phyloP scores from a whole-genome alignment of 2,888 invertebrate genomes.

The Automeris io region DNA sequence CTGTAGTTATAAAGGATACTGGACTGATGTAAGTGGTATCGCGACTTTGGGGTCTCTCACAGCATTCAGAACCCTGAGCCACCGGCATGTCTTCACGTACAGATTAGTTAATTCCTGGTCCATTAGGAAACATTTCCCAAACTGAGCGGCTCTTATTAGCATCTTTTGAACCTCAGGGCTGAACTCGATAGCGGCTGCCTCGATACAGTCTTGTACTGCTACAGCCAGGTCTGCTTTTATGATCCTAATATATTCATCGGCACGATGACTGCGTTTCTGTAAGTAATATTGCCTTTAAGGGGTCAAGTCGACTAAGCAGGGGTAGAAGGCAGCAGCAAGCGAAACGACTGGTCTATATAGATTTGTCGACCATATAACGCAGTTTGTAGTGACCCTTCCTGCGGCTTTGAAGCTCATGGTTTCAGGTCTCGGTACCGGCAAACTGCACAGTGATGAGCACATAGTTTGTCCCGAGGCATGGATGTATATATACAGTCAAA shows the following conservation, averaged over 20 bases:
- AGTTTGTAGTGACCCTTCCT: no score
- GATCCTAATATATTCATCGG: slow-evolving; percentile 94
- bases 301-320: no score
- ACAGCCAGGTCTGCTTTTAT: slow-evolving; percentile 87
- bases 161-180: slow-evolving; percentile 91
- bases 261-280: slow-evolving; percentile 90
- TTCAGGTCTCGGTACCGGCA: no score
- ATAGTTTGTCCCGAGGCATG: no score
- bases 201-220: slow-evolving; percentile 93
- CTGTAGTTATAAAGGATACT: slow-evolving; percentile 82
- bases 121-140: slow-evolving; percentile 94
- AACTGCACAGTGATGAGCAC: no score
- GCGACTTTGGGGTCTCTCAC: slow-evolving; percentile 90
- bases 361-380: no score
- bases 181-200: slow-evolving; percentile 95
- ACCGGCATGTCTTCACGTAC: slow-evolving; percentile 91
- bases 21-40: slow-evolving; percentile 91
- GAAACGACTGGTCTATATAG: no score
- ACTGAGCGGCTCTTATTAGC: slow-evolving; percentile 93
- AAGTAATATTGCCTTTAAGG: no score
- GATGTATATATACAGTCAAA: no score
- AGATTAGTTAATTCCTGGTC: slow-evolving; percentile 83
- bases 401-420: no score
- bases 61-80: slow-evolving; percentile 93
- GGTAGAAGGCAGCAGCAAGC: no score